Evolutionary conservation across 2,888 invertebrate genomes (phyloP).

Genomic region (Trissolcus brochymenae): DNA sequence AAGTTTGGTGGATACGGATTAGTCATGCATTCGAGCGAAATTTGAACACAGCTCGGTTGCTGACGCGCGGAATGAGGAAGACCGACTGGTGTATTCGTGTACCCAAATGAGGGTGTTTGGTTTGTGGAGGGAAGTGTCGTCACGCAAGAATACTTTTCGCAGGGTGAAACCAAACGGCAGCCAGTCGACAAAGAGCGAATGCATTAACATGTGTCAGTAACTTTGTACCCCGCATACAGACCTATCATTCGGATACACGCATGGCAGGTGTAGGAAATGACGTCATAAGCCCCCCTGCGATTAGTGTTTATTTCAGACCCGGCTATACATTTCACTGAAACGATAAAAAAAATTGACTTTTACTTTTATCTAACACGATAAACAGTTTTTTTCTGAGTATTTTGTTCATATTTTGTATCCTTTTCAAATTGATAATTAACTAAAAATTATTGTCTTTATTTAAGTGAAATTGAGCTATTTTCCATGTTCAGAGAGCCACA

Average conservation of each 20-base stretch:
- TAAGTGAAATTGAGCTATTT: no score
- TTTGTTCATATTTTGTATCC: no score
- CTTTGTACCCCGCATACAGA: constrained; percentile 62
- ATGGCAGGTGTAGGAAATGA: constrained; percentile 76
- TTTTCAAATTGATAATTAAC: no score
- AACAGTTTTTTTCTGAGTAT: no score
- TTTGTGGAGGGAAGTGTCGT: constrained; percentile 65
- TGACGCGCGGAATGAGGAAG: constrained; percentile 29
- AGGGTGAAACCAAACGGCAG: constrained; percentile 63
- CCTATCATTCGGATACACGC: constrained; percentile 74
- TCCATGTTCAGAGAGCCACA: no score
- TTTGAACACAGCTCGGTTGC: constrained; percentile 15
- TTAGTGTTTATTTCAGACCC: constrained; percentile 50
- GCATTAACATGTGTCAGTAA: constrained; percentile 63
- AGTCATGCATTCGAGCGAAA: constrained; percentile 26
- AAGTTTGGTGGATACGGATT: constrained; percentile 14
- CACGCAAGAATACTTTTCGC: constrained; percentile 66
- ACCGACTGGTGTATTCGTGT: constrained; percentile 34
- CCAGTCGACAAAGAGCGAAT: constrained; percentile 59
- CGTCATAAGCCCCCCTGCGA: constrained; percentile 66
- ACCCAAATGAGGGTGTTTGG: constrained; percentile 47
- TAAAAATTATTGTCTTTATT: no score
- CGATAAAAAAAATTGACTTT: no score
- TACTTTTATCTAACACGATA: no score
- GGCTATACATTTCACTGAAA: no score